Evolutionary conservation across 2,113 vertebrate species (phyloP).

Genomic region (Hyla sarda): DNA sequence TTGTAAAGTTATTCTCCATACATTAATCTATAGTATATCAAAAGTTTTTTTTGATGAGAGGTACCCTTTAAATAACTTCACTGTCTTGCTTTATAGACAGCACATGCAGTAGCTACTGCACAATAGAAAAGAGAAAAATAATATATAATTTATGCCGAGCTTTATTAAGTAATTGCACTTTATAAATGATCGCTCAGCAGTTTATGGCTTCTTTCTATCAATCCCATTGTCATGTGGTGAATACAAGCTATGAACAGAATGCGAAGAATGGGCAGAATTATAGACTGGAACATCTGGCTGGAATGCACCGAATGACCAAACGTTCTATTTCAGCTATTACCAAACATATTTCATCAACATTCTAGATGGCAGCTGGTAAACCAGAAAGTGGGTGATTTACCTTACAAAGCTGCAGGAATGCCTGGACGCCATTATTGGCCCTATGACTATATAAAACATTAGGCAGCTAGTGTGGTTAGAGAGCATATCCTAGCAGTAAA

Average conservation of each 20-base stretch:
- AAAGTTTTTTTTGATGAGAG: too few species aligned
- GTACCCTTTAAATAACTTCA: neutral
- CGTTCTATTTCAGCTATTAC: neutral
- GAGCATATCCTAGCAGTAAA: too few species aligned
- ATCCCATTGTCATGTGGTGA: neutral
- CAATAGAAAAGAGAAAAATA: neutral
- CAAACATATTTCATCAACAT: neutral
- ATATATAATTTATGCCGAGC: neutral
- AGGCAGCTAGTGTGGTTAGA: too few species aligned
- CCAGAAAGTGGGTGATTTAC: neutral
- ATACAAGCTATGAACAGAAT: neutral
- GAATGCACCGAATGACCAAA: neutral
- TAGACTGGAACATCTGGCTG: neutral
- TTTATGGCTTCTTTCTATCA: neutral
- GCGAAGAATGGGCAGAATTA: neutral
- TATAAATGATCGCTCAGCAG: neutral
- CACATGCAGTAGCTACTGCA: neutral
- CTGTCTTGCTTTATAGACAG: neutral
- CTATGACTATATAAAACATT: neutral
- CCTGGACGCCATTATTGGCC: neutral
- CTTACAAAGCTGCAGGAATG: neutral
- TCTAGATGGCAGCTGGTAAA: neutral
- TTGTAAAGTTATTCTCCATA: too few species aligned
- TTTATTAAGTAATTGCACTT: slow-evolving; percentile 8
- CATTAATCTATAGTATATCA: too few species aligned